Base-by-base conservation (phyloP, 2,113 vertebrate species). In the Rhagologus leucostigma region DNA sequence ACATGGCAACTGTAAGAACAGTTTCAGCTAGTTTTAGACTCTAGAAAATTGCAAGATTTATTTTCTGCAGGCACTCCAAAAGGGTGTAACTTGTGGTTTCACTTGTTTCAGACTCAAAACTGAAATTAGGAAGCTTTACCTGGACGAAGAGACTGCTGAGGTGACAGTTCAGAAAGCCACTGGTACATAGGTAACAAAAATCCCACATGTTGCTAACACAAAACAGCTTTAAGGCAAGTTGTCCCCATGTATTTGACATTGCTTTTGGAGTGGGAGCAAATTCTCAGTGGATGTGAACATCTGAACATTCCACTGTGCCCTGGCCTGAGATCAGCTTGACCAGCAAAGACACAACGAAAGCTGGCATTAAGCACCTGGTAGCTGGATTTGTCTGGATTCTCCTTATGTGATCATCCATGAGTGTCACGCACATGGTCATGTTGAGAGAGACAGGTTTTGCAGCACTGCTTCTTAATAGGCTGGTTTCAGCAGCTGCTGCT, bases 181-280 rank as follows among this genome's bases (percentile, higher is more conserved):
- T 46, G 13, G 30, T 10, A 41, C 47, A 30, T 1, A 30, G 30
- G 30, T 60, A 56, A 87, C 24, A 3, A 42, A 73, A 68, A 12
- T 16, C 1, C 1, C 37, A 9, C 4, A 0, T 0, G 0, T 2
- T 33, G 24, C 42, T 37, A 33, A 53, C 30, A 14, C 20, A 21
- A 35, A 35, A 65, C 9, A 23, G 30, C 62, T 71, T 37, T 46
- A 49, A 26, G 47, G 52, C 37, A 33, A 49, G 22, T 2, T n/a
- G 47, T 59, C 35, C 24, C 41, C 30, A 14, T 3, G 1, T 8
- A 37, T 23, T 4, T 55, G 52, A 23, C 6, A 20, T 1, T 1
- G 3, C 22, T 57, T 84, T 20, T 53, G 42, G 46, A 59, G 55
- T 0, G 6, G 19, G 19, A 60, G 12, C 0, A 3, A 44, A 18